A percentile compares a stretch with the other conserved stretches of the same genome.
phyloP scores from a whole-genome alignment of 2,113 vertebrate species.

The Recurvirostra avosetta region DNA sequence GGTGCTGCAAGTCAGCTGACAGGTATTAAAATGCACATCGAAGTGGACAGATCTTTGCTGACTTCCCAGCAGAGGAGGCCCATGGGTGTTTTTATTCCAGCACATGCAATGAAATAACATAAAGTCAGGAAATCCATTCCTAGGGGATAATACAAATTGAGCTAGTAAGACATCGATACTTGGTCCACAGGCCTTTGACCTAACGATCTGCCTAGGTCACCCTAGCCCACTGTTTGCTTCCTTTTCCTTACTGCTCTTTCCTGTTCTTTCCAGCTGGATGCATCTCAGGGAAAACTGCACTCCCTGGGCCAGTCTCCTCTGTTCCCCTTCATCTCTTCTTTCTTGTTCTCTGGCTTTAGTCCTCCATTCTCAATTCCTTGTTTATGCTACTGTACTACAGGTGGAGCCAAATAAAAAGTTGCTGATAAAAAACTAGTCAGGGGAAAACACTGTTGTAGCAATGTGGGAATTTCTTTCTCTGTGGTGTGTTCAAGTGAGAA shows the following conservation, averaged over 20 bases:
- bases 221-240: neutral
- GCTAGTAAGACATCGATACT: neutral
- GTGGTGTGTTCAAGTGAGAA: neutral
- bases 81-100: slow-evolving; percentile 43
- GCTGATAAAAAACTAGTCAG: neutral
- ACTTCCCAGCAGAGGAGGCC: slow-evolving; percentile 25
- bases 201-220: neutral
- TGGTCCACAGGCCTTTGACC: neutral
- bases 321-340: neutral
- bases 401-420: neutral
- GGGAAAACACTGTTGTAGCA: neutral
- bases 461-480: neutral
- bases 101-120: slow-evolving; percentile 25
- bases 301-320: neutral
- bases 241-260: neutral
- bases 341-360: neutral
- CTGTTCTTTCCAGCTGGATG: neutral
- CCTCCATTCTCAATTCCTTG: neutral
- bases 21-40: slow-evolving; percentile 51
- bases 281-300: neutral
- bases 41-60: slow-evolving; percentile 47
- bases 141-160: slow-evolving; percentile 14
- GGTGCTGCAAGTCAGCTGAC: slow-evolving; percentile 41
- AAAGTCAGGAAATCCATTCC: slow-evolving; percentile 39
- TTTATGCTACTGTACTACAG: neutral